Percentiles rank a stretch among this genome's conserved stretches.
phyloP scores from a whole-genome alignment of 2,888 invertebrate species.

The Drosophila greeni region DNA sequence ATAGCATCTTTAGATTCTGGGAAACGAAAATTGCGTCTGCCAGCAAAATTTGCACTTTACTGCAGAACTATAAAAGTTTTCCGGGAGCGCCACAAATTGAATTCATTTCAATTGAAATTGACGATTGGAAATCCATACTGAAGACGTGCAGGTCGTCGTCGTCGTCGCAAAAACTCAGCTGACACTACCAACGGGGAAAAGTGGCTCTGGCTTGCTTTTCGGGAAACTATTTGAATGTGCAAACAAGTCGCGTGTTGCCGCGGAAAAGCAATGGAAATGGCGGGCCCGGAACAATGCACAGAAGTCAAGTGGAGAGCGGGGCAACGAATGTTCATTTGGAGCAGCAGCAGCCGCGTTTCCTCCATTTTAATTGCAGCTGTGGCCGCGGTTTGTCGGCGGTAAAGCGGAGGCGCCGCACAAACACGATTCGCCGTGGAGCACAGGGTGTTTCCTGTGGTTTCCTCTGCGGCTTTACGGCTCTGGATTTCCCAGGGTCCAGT shows the following conservation, averaged over 20 bases:
- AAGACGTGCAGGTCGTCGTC: slow-evolving; percentile 17
- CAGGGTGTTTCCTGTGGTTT: slow-evolving; percentile 22
- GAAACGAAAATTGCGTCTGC: slow-evolving; percentile 11
- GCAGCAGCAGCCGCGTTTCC: slow-evolving; percentile 42
- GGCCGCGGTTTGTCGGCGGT: slow-evolving; percentile 20
- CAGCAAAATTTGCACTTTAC: slow-evolving; percentile 16
- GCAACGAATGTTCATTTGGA: slow-evolving; percentile 59
- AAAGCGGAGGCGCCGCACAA: slow-evolving; percentile 40
- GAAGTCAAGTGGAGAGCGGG: slow-evolving; percentile 23
- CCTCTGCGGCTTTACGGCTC: slow-evolving; percentile 34
- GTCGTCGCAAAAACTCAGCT: slow-evolving; percentile 12
- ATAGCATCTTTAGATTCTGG: neutral
- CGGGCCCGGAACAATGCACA: slow-evolving; percentile 31
- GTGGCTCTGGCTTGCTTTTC: neutral
- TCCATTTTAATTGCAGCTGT: slow-evolving; percentile 63
- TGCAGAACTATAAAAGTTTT: slow-evolving; percentile 47
- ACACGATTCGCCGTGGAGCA: slow-evolving; percentile 33
- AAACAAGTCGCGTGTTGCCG: slow-evolving; percentile 28
- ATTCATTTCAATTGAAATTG: slow-evolving; percentile 63
- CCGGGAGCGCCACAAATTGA: slow-evolving; percentile 45
- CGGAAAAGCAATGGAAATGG: slow-evolving; percentile 41
- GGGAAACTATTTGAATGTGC: slow-evolving; percentile 19
- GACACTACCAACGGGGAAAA: slow-evolving; percentile 4
- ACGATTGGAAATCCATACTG: slow-evolving; percentile 49
- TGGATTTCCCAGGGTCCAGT: slow-evolving; percentile 27